A percentile compares a stretch with the other conserved stretches of the same genome.
These are phyloP conservation scores for human DNA, from an alignment of 2,113 vertebrate genomes.

Conservation along the genomic window GRCh38 chr13:80488001-80488500, in stretches of 20 bases:
- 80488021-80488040: not conserved
- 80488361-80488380: not conserved
- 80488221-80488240: not conserved
- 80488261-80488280: too few species aligned
- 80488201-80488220: not conserved
- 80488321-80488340: not conserved
- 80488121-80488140: not conserved
- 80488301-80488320: not conserved
- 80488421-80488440: not conserved
- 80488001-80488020: not conserved
- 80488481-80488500: not conserved
- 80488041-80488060: not conserved
- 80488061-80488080: not conserved
- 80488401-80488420: not conserved
- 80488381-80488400: not conserved
- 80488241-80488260: not conserved
- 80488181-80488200: not conserved
- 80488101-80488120: not conserved
- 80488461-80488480: not conserved
- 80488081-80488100: not conserved
- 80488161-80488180: not conserved
- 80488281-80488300: not conserved
- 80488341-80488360: not conserved
- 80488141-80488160: not conserved
- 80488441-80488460: not conserved